phyloP scores from a whole-genome alignment of 2,888 invertebrate genomes.

The Rotaria socialis region DNA sequence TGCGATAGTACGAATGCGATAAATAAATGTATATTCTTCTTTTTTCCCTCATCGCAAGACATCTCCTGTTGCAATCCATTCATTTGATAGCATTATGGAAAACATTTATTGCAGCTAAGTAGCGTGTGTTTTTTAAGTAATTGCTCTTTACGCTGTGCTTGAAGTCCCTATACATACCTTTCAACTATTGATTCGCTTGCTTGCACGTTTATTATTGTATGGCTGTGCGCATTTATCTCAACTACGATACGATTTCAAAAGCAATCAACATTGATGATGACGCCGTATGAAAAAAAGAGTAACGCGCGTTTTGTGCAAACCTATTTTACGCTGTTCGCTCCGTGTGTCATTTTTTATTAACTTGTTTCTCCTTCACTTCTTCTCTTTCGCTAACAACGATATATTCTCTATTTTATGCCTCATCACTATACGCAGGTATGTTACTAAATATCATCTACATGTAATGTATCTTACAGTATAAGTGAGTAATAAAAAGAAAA shows the following conservation, averaged over 20 bases:
- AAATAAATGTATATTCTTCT: not conserved
- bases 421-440: not conserved
- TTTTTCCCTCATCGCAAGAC: not conserved
- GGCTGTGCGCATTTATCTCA: not conserved
- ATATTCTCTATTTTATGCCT: not conserved
- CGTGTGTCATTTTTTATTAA: not conserved
- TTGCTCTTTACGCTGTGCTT: not conserved
- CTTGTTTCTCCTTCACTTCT: conserved; percentile 18
- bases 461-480: not conserved
- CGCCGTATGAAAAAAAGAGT: not conserved
- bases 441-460: not conserved
- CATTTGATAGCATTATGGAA: not conserved
- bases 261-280: conserved; percentile 6
- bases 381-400: not conserved
- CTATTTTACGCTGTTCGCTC: not conserved
- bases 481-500: not conserved
- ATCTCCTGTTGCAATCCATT: not conserved
- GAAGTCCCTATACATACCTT: not conserved
- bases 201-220: not conserved
- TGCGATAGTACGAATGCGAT: not conserved
- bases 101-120: not conserved
- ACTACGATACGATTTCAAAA: conserved; percentile 5
- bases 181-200: not conserved
- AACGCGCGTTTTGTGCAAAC: not conserved
- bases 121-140: not conserved